Evolutionary conservation across 2,113 vertebrate genomes (phyloP).

Genomic region (Anguilla japonica): DNA sequence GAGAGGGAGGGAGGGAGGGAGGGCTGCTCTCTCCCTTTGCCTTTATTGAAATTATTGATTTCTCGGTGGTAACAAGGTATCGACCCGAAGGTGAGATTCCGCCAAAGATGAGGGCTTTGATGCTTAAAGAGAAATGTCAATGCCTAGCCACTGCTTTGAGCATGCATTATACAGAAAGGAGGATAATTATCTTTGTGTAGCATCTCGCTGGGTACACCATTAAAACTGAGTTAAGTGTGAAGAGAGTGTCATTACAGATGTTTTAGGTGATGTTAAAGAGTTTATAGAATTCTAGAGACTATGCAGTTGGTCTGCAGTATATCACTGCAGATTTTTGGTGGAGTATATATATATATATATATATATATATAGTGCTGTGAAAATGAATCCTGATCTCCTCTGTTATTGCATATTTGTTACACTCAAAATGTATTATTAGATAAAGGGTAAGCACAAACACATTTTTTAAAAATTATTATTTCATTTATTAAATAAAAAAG

Average conservation of each 20-base stretch:
- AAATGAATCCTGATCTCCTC: too few species aligned
- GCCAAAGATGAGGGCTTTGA: slow-evolving; percentile 57
- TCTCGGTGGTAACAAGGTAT: slow-evolving; percentile 83
- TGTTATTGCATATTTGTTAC: too few species aligned
- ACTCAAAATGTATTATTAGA: too few species aligned
- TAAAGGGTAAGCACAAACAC: too few species aligned
- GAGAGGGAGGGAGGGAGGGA: slow-evolving; percentile 42
- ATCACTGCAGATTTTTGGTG: not conserved
- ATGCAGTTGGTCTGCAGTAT: not conserved
- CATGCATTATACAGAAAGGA: slow-evolving; percentile 45
- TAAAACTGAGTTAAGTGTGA: slow-evolving; percentile 13
- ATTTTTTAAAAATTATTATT: too few species aligned
- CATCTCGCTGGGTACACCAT: slow-evolving; percentile 27
- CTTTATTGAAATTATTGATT: slow-evolving; percentile 84
- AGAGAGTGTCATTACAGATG: not conserved
- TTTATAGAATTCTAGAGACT: not conserved
- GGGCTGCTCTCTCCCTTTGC: slow-evolving; percentile 66
- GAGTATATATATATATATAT: too few species aligned
- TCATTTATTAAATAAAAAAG: too few species aligned
- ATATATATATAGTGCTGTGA: too few species aligned
- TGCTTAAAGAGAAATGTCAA: slow-evolving; percentile 56
- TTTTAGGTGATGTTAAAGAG: not conserved
- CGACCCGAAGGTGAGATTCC: slow-evolving; percentile 68
- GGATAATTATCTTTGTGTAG: slow-evolving; percentile 62
- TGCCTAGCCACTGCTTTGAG: slow-evolving; percentile 29